Base-by-base conservation (phyloP, 2,888 invertebrate species). In the Apodemia duryi region DNA sequence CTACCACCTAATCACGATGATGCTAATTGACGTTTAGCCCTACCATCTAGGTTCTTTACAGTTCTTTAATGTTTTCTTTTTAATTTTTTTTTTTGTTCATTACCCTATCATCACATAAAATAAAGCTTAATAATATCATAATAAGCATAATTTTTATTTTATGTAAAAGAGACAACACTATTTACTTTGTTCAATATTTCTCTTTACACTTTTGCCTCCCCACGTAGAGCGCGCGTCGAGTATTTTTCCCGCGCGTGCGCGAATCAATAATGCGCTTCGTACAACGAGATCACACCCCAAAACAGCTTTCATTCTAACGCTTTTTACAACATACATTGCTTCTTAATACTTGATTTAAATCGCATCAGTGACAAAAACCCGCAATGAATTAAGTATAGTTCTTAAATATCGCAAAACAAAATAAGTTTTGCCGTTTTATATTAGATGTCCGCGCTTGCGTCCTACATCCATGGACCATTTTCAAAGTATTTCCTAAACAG, bases 391-490 rank as follows among this genome's bases (percentile, higher is more conserved):
- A 0, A 0, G 1, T 38, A 35, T 13, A n/a, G 2, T 43, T 6
- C 6, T 62, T 61, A 51, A 7, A 57, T 13, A 32, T 62, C 52
- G 46, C 41, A 57, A 41, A 67, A 64, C 69, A 21, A n/a, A 38
- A 61, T 71, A 83, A 81, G 83, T 82, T 81, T 67, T 41, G 64
- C 62, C 57, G n/a, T 69, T 32, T 60, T 69, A 52, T 77, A 69
- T 82, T 84, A 75, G 43, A 64, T 64, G 46, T 66, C 75, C 80
- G 82, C 90, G 91, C 88, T 74, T 89, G 91, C 91, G 91, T 85
- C 71, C 78, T 81, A 81, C 84, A 82, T 88, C 87, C 78, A 46
- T 84, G 87, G 82, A 85, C 85, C 89, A 85, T 77, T 76, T 72
- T 74, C 75, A 80, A 88, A 89, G 88, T 89, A 86, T 84, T 84